Percentiles rank a stretch among this genome's conserved stretches.
Conservation (phyloP, 2,113 vertebrate genomes). For the Lamprologus sp. region DNA sequence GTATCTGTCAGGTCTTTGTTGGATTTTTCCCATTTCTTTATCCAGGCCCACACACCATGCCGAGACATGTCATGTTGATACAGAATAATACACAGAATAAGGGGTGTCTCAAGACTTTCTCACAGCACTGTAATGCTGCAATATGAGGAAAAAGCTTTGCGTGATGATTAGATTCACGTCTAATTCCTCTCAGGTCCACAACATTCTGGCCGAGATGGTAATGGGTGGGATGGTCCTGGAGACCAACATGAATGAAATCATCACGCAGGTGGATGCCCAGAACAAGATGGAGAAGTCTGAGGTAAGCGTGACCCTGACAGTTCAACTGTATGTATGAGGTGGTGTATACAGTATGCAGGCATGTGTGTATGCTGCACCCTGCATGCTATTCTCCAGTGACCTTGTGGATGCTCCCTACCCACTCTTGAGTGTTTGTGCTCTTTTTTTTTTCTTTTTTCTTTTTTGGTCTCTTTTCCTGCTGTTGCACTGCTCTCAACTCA, state of each 20-base stretch:
- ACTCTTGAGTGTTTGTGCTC: slow-evolving; percentile 59
- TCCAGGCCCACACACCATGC: background rate
- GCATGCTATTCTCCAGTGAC: slow-evolving; percentile 61
- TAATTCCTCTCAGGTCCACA: slow-evolving; percentile 80
- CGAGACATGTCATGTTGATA: background rate
- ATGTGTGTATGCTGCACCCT: slow-evolving; percentile 64
- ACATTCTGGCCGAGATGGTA: slow-evolving; percentile 98
- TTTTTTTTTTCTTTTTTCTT: background rate
- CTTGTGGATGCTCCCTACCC: slow-evolving; percentile 52
- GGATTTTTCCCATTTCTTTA: background rate
- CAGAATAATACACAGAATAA: background rate
- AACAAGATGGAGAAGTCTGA: slow-evolving; percentile 99
- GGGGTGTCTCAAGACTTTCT: background rate
- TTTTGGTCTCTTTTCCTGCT: background rate
- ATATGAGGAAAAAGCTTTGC: background rate
- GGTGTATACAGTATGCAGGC: slow-evolving; percentile 54
- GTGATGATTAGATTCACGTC: background rate
- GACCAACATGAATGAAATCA: slow-evolving; percentile 99
- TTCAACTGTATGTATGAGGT: background rate
- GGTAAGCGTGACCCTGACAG: slow-evolving; percentile 72
- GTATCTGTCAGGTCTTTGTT: background rate
- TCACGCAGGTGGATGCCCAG: slow-evolving; percentile 95
- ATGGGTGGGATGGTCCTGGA: slow-evolving; percentile 99
- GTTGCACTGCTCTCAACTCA: slow-evolving; percentile 40
- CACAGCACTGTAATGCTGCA: background rate